Evolutionary conservation across 2,888 invertebrate genomes (phyloP).

Genomic region (Sthenelais limicola): DNA sequence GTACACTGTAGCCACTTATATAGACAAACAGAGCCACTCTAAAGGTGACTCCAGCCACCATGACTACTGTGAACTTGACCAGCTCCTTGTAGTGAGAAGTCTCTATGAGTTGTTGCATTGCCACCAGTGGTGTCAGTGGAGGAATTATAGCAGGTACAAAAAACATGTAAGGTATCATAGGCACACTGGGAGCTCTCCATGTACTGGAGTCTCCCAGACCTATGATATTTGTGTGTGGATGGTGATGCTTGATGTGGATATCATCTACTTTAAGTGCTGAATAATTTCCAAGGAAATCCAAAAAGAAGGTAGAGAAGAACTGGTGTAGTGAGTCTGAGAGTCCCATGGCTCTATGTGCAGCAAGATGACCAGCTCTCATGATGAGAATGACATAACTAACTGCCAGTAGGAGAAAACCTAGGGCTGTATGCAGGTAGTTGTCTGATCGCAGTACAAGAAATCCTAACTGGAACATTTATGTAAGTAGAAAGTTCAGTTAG

Average conservation of each 20-base stretch:
- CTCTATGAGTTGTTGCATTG: slow-evolving; percentile 54
- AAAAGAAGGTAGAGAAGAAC: slow-evolving; percentile 57
- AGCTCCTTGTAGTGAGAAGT: slow-evolving; percentile 49
- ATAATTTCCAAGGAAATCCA: slow-evolving; percentile 64
- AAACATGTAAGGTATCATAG: slow-evolving; percentile 66
- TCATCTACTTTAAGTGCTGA: slow-evolving; percentile 59
- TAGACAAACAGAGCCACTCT: slow-evolving; percentile 57
- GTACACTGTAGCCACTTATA: slow-evolving; percentile 56
- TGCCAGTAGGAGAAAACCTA: slow-evolving; percentile 60
- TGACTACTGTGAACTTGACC: slow-evolving; percentile 35
- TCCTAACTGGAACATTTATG: too few relatives aligned
- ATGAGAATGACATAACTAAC: slow-evolving; percentile 57
- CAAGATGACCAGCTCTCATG: slow-evolving; percentile 61
- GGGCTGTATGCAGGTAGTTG: slow-evolving; percentile 40
- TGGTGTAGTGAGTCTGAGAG: slow-evolving; percentile 52
- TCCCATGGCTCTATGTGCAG: slow-evolving; percentile 59
- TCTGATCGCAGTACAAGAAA: slow-evolving; percentile 51
- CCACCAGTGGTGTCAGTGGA: slow-evolving; percentile 58
- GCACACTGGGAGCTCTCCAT: slow-evolving; percentile 65
- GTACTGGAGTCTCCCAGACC: slow-evolving; percentile 69
- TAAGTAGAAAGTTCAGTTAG: too few relatives aligned
- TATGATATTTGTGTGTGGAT: slow-evolving; percentile 70
- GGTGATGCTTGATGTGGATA: slow-evolving; percentile 66
- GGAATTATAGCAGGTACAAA: slow-evolving; percentile 64
- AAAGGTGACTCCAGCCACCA: slow-evolving; percentile 55